Evolutionary conservation across 2,113 vertebrate genomes (phyloP).

Genomic region (Eurypyga helias): DNA sequence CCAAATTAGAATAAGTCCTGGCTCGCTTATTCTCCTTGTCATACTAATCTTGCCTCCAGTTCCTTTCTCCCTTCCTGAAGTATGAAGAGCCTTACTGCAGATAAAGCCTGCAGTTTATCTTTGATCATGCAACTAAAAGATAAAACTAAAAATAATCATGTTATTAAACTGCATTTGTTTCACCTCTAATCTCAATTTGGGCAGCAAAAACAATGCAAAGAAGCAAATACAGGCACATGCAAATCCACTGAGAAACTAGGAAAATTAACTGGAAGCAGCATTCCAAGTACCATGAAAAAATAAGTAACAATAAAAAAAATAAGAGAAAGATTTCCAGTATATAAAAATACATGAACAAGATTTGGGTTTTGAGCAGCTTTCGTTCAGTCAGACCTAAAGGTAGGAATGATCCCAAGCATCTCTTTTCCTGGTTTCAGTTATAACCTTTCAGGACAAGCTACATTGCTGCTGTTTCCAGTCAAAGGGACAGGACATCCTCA

Average conservation of each 20-base stretch:
- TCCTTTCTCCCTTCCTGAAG: neutral
- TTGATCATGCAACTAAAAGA: neutral
- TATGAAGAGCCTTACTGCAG: neutral
- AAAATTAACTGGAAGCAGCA: neutral
- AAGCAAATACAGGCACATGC: neutral
- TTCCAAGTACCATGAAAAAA: neutral
- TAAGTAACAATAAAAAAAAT: neutral
- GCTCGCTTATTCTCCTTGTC: neutral
- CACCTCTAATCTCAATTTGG: neutral
- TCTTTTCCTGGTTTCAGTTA: neutral
- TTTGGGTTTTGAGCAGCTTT: neutral
- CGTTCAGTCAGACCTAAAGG: neutral
- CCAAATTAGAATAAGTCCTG: neutral
- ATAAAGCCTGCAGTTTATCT: neutral
- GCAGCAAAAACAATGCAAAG: neutral
- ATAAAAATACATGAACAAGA: neutral
- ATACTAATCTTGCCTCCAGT: neutral
- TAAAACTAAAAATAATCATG: neutral
- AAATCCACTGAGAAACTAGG: neutral
- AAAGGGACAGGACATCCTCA: neutral
- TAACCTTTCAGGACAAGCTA: neutral
- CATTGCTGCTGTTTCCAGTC: neutral
- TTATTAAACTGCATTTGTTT: neutral
- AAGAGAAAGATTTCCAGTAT: neutral
- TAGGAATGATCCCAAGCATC: neutral